Evolutionary conservation across 2,113 vertebrate genomes (phyloP).

Genomic region (Agapornis roseicollis): DNA sequence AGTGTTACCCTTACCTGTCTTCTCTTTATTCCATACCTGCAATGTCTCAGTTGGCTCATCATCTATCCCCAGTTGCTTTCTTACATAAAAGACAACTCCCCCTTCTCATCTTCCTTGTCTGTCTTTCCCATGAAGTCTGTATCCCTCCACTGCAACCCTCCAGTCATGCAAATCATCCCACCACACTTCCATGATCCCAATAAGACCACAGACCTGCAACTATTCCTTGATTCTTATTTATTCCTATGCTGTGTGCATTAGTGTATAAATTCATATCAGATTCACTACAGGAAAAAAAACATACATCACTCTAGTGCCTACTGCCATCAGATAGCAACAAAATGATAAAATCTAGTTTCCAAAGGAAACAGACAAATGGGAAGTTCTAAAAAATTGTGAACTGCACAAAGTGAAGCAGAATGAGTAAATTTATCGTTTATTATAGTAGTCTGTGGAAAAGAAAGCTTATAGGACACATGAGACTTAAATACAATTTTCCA

Average conservation of each 20-base stretch:
- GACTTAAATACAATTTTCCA: neutral
- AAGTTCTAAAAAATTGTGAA: neutral
- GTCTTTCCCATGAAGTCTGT: neutral
- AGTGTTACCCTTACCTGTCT: neutral
- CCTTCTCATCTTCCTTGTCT: neutral
- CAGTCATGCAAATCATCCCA: neutral
- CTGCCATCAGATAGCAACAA: neutral
- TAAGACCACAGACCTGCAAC: neutral
- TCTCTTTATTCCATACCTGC: neutral
- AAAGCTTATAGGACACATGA: neutral
- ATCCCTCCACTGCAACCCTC: neutral
- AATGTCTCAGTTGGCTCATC: neutral
- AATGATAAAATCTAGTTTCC: neutral
- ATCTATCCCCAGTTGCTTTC: neutral
- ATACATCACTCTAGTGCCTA: neutral
- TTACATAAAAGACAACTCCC: neutral
- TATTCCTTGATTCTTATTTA: neutral
- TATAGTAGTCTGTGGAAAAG: neutral
- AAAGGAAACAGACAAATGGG: neutral
- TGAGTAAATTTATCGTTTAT: neutral
- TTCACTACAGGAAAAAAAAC: neutral
- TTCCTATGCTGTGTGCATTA: neutral
- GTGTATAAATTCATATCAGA: neutral
- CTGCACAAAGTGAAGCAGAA: neutral
- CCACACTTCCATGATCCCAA: neutral